Evolutionary conservation across 1,140 invertebrate genomes (phyloP), one percentile per base, ranked within the genome.

Genomic region (Drosophila rufa): DNA sequence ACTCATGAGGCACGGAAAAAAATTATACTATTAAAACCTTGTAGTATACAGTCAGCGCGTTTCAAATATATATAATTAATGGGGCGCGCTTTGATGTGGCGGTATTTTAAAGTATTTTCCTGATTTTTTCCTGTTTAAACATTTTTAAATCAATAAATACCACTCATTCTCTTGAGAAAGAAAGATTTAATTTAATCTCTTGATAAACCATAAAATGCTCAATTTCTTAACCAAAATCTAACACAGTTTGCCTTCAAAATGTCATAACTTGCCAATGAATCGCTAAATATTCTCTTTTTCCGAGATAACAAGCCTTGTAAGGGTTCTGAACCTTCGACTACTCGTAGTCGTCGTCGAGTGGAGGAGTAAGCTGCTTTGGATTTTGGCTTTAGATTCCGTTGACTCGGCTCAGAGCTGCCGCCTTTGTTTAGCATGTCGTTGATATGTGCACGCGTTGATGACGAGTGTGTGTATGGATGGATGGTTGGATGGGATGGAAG

Each of bases 331-430:
- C 25, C 38, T 22, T 38, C 50, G 33, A 40, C 14, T 19, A 22
- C 25, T 25, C 6, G 36, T 11, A 65, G 46, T 30, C 19, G 11
- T 15, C 19, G 19, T 45, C 43, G 45, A 45, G 66, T 70, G 45
- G 50, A 60, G 45, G 46, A 75, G 78, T 74, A 69, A 73, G 69
- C 73, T 67, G 73, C 73, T 69, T 65, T 83, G 78, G 85, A 84
- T 84, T 78, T 84, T 75, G 70, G 81, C 67, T 90, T 90, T 85
- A 61, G 75, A 85, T 82, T 82, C 66, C 79, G 71, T 90, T 90
- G 85, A 82, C 82, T 90, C 75, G 85, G 48, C 83, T 82, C 59
- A 77, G 62, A 71, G 75, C 19, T 38, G 55, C 46, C n/a, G 73
- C 84, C 79, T 90, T 89, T 90, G 85, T 90, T 79, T 76, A 59